These are phyloP conservation scores for Acanthosepion lycidas DNA, from an alignment of 2,888 invertebrate species.

Conservation along the genomic window DNA sequence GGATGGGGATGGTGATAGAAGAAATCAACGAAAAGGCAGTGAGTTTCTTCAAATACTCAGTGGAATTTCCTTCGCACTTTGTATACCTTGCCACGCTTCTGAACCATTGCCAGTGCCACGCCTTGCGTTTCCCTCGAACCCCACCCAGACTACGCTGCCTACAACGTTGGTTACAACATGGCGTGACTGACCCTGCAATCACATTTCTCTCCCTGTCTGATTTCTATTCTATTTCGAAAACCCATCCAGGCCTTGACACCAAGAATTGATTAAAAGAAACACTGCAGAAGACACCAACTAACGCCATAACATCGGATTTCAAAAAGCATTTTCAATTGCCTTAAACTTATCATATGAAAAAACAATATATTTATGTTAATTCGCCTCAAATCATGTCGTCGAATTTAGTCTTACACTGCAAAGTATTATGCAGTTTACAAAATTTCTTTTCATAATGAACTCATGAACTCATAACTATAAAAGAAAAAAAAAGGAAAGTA, in stretches of 20 bases:
- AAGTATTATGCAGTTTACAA: too few relatives aligned
- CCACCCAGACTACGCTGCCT: neutral
- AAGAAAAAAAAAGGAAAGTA: too few relatives aligned
- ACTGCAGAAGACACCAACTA: too few relatives aligned
- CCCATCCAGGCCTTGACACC: neutral
- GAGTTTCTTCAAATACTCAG: neutral
- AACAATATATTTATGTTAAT: too few relatives aligned
- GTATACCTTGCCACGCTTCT: neutral
- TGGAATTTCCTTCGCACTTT: neutral
- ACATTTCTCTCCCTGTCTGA: neutral
- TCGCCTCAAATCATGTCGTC: too few relatives aligned
- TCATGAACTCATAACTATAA: too few relatives aligned
- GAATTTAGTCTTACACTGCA: too few relatives aligned
- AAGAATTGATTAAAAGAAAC: too few relatives aligned
- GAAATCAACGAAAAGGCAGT: neutral
- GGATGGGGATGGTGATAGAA: neutral
- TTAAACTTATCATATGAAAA: too few relatives aligned
- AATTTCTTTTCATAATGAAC: too few relatives aligned
- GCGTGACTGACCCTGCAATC: conserved; percentile 8
- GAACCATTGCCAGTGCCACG: neutral
- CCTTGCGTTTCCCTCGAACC: neutral
- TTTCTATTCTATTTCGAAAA: neutral
- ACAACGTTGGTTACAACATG: neutral
- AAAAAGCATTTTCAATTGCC: too few relatives aligned
- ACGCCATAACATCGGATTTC: too few relatives aligned